A percentile compares a stretch with the other conserved stretches of the same genome.
Evolutionary conservation across 1,140 invertebrate species (phyloP).

Genomic region (Uloborus diversus): DNA sequence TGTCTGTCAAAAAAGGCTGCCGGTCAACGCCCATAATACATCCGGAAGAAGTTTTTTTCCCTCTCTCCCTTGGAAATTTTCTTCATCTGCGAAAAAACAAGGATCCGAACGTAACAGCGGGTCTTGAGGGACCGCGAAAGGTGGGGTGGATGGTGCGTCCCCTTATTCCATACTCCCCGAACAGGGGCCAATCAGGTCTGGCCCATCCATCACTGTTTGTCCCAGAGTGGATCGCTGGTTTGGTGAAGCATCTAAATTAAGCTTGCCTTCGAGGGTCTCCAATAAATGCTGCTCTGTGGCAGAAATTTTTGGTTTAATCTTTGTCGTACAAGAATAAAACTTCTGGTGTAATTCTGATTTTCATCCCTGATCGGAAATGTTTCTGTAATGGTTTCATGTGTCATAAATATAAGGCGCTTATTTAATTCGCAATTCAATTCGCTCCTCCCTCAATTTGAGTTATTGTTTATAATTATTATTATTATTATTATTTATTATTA

Average conservation of each 20-base stretch:
- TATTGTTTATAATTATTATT: too few species aligned
- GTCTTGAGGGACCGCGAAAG: slow-evolving; percentile 1
- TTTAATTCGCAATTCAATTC: too few species aligned
- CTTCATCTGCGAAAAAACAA: slow-evolving; percentile 25
- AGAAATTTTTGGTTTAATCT: too few species aligned
- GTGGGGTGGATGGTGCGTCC: not conserved
- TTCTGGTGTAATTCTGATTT: too few species aligned
- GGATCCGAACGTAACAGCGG: slow-evolving; percentile 2
- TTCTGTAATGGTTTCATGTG: too few species aligned
- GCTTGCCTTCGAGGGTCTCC: not conserved
- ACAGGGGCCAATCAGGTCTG: slow-evolving; percentile 45
- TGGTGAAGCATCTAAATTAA: slow-evolving; percentile 45
- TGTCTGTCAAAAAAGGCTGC: not conserved
- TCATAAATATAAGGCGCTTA: too few species aligned
- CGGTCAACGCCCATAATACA: slow-evolving; percentile 22
- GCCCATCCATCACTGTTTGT: slow-evolving; percentile 49
- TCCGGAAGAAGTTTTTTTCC: slow-evolving; percentile 6
- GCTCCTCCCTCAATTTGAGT: too few species aligned
- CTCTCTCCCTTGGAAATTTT: slow-evolving; percentile 2
- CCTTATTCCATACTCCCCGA: not conserved
- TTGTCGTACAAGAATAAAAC: too few species aligned
- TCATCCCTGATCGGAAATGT: too few species aligned
- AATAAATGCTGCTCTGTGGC: too few species aligned
- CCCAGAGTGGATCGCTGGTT: slow-evolving; percentile 20
- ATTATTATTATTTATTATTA: too few species aligned